Base-by-base conservation (phyloP, 2,113 vertebrate genomes). In the Dermatemys mawii region DNA sequence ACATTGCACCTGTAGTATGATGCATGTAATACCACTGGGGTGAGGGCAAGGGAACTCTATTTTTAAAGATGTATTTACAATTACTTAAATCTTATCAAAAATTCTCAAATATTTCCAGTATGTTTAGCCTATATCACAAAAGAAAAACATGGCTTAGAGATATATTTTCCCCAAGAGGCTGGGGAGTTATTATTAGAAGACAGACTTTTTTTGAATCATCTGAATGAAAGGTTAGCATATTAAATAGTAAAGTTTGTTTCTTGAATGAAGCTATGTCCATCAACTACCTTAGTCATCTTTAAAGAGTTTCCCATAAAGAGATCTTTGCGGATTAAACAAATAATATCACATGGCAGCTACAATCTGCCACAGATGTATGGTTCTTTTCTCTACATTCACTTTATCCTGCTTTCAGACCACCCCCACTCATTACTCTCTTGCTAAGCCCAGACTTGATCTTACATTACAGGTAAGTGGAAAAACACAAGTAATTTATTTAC, bases 1-100 rank as follows among this genome's bases (percentile, higher is more conserved):
- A 90, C 83, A 96, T 95, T 97, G 94, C 96, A 97, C 95, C 96
- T 96, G 91, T 57, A 93, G n/a, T 46, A 27, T 75, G 22, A 46
- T 46, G 11, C 24, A 89, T 83, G 93, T 90, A 96, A 96, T 97
- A 78, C 78, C 87, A 93, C 53, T 92, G 41, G 35, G 63, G 63
- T 67, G 16, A 67, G 8, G 17, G 60, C 35, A 67, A 67, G 38
- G 26, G 41, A 24, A 46, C 46, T 75, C 41, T 46, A 41, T 44
- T 44, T 75, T 75, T 75, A 26, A 75, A 75, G 24, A 13, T 27
- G 24, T 75, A 44, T 27, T 75, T 26, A 13, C 44, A 75, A 73
- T 73, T 24, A 73, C 24, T 26, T 46, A 75, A 44, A 44, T 27
- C 73, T 46, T 75, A 44, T 44, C 27, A 26, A 75, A 73, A 75